Percentiles rank a stretch among this genome's conserved stretches.
Evolutionary conservation across 1,140 invertebrate species (phyloP).

Genomic region (Antheraea mylitta): DNA sequence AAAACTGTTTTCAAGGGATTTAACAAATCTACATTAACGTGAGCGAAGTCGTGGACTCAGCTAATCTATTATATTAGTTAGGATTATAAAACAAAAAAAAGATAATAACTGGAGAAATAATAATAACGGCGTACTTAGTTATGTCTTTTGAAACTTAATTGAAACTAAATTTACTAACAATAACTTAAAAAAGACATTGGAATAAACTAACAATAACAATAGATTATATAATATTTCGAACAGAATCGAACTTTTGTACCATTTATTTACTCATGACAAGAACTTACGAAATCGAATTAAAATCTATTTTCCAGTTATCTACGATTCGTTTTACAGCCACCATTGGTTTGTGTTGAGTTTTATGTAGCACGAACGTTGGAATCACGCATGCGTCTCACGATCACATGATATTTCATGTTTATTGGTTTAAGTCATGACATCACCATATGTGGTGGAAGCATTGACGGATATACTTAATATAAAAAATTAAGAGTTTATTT

Average conservation of each 20-base stretch:
- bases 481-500: slow-evolving; percentile 53
- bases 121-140: too few species aligned
- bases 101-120: too few species aligned
- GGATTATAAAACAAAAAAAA: too few species aligned
- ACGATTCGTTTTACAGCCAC: slow-evolving; percentile 36
- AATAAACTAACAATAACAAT: not conserved
- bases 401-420: slow-evolving; percentile 63
- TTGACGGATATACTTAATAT: slow-evolving; percentile 48
- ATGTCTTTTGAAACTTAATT: too few species aligned
- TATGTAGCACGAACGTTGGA: slow-evolving; percentile 42
- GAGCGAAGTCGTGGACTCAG: too few species aligned
- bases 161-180: too few species aligned
- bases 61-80: too few species aligned
- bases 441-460: slow-evolving; percentile 54
- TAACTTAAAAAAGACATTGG: not conserved
- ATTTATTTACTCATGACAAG: slow-evolving; percentile 7
- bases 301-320: slow-evolving; percentile 32
- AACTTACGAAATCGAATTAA: slow-evolving; percentile 15
- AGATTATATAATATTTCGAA: not conserved
- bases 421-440: slow-evolving; percentile 68
- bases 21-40: too few species aligned
- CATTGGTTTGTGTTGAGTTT: slow-evolving; percentile 37
- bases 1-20: too few species aligned
- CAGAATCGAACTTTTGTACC: slow-evolving; percentile 18
- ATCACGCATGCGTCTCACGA: slow-evolving; percentile 58